Evolutionary conservation across 92 coral and sea anemone genomes (phyloP), one percentile per base, ranked within the genome.

Genomic region (Pocillopora meandrina): DNA sequence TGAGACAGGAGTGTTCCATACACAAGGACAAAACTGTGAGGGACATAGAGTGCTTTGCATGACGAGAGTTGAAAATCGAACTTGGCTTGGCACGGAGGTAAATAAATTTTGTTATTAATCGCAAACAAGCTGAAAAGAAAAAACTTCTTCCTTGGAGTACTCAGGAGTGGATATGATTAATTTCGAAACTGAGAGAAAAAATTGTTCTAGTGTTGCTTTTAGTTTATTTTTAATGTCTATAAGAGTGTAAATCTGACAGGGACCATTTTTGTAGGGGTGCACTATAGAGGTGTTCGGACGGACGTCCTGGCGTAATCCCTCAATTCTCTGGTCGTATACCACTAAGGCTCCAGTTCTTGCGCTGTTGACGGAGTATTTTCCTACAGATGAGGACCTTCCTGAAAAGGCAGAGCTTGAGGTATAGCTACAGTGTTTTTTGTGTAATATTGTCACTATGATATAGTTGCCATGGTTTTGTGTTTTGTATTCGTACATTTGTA

Each of bases 71-170:
- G 99, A 93, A 4, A 92, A 87, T 68, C 86, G 97, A 59, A 94
- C 94, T 0, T 96, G 98, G 98, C 87, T 96, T 5, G 98, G 98
- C 21, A 96, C 98, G 65, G 98, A 96, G 98, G 98, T 96, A 61
- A 90, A 86, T 7, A 19, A 35, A 69, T 14, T 33, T 19, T 18
- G 55, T 35, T 33, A 16, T 36, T n/a, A 5, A 0, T 21, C 52
- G 8, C 52, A 42, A 42, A 42, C 52, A 42, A 42, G 52, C 52
- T 42, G 52, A 42, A 42, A 42, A 42, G 52, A 42, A 42, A 26
- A 42, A 7, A 7, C 52, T 42, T 42, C 52, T 42, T 42, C 52
- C 0, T 42, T 42, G 52, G 4, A 42, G 52, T 7, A 42, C 52
- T 42, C 8, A 42, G 52, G 52, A 3, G 52, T 42, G 52, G 8